Base-by-base conservation (phyloP, 2,113 vertebrate genomes). In the Thamnaconus septentrionalis region DNA sequence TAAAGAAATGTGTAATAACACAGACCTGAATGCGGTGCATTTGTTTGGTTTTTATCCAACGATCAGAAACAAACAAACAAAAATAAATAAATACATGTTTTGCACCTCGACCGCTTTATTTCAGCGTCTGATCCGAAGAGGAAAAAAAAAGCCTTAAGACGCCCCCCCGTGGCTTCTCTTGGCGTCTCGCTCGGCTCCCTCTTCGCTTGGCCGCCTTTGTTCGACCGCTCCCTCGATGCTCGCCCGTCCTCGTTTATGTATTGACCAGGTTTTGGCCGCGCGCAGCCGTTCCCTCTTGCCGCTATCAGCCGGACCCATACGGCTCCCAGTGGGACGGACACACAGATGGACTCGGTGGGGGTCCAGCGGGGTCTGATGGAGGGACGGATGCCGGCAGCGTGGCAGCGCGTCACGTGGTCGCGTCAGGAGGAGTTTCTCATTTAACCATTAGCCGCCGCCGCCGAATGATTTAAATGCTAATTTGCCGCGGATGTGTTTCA, bases 231-330 rank as follows among this genome's bases (percentile, higher is more conserved):
- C 46, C 58, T 66, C 56, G 18, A 45, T 54, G 51, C 39, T 59
- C 57, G 12, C 11, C 8, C 41, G 8, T 68, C 69, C 62, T 78
- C 79, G 70, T 83, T 80, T 70, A 74, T 82, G 64, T 66, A 43
- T 69, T 75, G 81, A 74, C 85, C 83, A 76, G 81, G 84, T 87
- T 81, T 80, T 79, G 76, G 81, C 81, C 78, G 52, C 73, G 73
- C 65, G 75, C 70, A 53, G 69, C 61, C 39, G 60, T 39, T 61
- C 64, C 75, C 78, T 72, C 80, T 78, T 76, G 79, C 64, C 63
- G 74, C 81, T 79, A 75, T 83, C 81, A 66, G 74, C 47, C 3
- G 66, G 64, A 50, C 70, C 79, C 75, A 71, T 57, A 58, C 61
- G 77, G 67, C 61, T 80, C 81, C 66, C 75, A 63, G 66, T 75